Base-by-base conservation (phyloP, 1,140 invertebrate genomes). In the Hormaphis cornu region DNA sequence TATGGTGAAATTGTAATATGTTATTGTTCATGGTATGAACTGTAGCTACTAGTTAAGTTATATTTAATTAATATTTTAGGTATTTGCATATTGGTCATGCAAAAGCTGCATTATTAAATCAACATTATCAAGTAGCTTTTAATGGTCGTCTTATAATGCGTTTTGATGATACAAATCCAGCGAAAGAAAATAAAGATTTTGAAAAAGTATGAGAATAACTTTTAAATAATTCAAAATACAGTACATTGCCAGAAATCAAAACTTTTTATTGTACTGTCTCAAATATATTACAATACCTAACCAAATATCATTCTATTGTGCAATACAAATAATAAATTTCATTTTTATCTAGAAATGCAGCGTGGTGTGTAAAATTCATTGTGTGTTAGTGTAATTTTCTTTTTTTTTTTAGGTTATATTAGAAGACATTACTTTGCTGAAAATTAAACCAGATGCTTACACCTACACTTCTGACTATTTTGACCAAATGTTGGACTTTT, bases 121-220 rank as follows among this genome's bases (percentile, higher is more conserved):
- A 98, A 75, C 92, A 98, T 80, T 99, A 99, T 76, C 91, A 97
- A 71, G 83, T 93, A 75, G 81, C 84, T 16, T 99, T 97, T 78
- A 82, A 98, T 76, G 97, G 97, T 0, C 90, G 91, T 77, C 82
- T 99, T 0, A 93, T 99, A 59, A 95, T 99, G 93, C 83, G 97
- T 74, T 99, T 99, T 81, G 97, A 99, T 82, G 97, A 99, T 77
- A 99, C 97, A 8, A 99, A 99, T 81, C 97, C 97, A 37, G 96
- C 94, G 5, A 99, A 99, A 78, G 97, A 99, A 77, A 94, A 96
- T 77, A 89, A 89, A n/a, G 90, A 98, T 74, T 99, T 97, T 82
- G 97, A 99, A 78, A 86, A 96, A 82, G 85, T 83, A 73, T 63
- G 69, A 46, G 20, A 54, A 35, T 44, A 42, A 37, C 24, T 56